Percentiles rank a stretch among this genome's conserved stretches.
Evolutionary conservation across 2,113 vertebrate species (phyloP).

Genomic region (Bungarus multicinctus): DNA sequence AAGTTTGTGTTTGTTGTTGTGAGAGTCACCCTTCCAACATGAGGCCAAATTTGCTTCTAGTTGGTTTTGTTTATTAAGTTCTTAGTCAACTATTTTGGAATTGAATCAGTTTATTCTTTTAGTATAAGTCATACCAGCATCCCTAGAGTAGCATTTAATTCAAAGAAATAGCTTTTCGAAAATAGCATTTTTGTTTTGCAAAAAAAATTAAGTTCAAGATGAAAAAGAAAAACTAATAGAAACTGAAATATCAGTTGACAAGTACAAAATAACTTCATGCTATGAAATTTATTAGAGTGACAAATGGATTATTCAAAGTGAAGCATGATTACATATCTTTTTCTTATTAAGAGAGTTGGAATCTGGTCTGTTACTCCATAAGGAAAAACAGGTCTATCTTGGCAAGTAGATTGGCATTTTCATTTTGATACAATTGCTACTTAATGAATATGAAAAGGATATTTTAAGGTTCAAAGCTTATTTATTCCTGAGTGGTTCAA

Average conservation of each 20-base stretch:
- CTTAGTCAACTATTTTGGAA: not conserved
- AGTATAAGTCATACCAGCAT: not conserved
- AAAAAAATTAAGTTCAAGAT: not conserved
- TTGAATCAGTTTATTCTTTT: not conserved
- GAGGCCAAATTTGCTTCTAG: not conserved
- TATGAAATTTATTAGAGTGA: not conserved
- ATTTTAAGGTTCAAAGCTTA: slow-evolving; percentile 48
- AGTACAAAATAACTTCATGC: not conserved
- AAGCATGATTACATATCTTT: slow-evolving; percentile 3
- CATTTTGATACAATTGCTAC: slow-evolving; percentile 38
- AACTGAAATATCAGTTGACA: not conserved
- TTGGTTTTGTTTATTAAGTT: not conserved
- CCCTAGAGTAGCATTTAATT: not conserved
- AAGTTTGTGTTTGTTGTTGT: not conserved
- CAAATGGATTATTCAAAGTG: not conserved
- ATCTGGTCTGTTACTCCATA: slow-evolving; percentile 15
- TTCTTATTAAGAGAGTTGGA: slow-evolving; percentile 35
- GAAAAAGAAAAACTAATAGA: not conserved
- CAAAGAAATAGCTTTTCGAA: not conserved
- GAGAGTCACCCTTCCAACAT: not conserved
- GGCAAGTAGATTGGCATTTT: slow-evolving; percentile 15
- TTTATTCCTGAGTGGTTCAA: slow-evolving; percentile 42
- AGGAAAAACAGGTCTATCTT: slow-evolving; percentile 23
- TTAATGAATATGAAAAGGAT: slow-evolving; percentile 53
- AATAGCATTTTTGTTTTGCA: not conserved